These are phyloP conservation scores for Chunga burmeisteri DNA, from an alignment of 2,113 vertebrate species.

Conservation along the genomic window DNA sequence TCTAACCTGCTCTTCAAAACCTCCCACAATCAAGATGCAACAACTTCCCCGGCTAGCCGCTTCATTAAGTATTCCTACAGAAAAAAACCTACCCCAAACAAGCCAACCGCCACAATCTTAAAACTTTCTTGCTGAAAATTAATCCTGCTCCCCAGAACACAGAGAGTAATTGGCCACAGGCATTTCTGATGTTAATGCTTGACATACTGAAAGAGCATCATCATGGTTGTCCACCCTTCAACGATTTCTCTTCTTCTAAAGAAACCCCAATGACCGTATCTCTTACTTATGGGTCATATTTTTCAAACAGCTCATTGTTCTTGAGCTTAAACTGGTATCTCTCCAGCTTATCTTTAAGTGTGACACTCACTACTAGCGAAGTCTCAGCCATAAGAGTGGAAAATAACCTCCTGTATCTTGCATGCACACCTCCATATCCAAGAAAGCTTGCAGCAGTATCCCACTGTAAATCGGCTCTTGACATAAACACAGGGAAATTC, in stretches of 20 bases:
- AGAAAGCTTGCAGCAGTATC: not conserved
- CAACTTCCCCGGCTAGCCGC: not conserved
- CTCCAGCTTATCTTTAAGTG: not conserved
- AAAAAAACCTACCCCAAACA: not conserved
- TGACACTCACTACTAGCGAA: not conserved
- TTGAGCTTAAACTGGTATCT: not conserved
- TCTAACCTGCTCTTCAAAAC: slow-evolving; percentile 46
- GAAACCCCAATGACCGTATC: not conserved
- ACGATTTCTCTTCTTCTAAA: not conserved
- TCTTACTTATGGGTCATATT: not conserved
- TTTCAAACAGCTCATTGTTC: not conserved
- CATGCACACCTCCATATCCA: not conserved
- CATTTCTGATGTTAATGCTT: not conserved
- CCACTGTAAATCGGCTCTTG: not conserved
- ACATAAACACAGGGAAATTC: not conserved
- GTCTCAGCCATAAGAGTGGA: not conserved
- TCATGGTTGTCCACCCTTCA: not conserved
- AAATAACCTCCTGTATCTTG: not conserved
- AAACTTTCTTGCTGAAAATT: not conserved
- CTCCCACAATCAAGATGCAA: not conserved
- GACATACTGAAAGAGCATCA: not conserved
- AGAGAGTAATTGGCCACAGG: not conserved
- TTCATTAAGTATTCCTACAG: not conserved
- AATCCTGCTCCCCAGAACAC: not conserved
- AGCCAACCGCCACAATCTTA: not conserved